These are phyloP conservation scores for Maniola hyperantus DNA, from an alignment of 2,888 invertebrate genomes.

Conservation along the genomic window DNA sequence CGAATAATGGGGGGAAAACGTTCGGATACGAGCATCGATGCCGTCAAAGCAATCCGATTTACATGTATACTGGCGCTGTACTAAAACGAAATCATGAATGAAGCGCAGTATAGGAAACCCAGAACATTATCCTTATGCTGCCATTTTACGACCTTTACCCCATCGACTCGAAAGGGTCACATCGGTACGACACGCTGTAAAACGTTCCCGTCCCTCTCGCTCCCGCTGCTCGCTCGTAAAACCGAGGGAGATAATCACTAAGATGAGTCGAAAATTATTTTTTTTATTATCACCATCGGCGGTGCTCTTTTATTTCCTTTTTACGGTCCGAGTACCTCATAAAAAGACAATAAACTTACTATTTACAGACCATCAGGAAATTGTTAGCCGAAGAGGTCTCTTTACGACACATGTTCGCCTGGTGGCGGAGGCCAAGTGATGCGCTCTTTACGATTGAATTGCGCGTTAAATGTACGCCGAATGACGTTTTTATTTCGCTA, in stretches of 20 bases:
- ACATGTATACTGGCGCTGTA: constrained; percentile 77
- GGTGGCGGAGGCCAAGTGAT: constrained; percentile 67
- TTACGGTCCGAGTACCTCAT: constrained; percentile 84
- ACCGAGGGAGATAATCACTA: constrained; percentile 77
- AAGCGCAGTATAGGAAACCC: constrained; percentile 81
- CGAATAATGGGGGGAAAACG: constrained; percentile 67
- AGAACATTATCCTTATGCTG: constrained; percentile 83
- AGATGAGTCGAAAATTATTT: constrained; percentile 83
- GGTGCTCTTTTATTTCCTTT: constrained; percentile 84
- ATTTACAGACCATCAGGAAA: constrained; percentile 84
- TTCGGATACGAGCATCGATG: constrained; percentile 68
- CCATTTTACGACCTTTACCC: constrained; percentile 83
- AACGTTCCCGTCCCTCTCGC: constrained; percentile 62
- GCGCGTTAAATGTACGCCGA: constrained; percentile 69
- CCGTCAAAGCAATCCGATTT: constrained; percentile 78
- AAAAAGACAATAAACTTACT: constrained; percentile 84
- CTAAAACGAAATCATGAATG: constrained; percentile 83
- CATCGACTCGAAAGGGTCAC: constrained; percentile 81
- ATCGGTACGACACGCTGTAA: constrained; percentile 76
- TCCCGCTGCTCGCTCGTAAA: constrained; percentile 60
- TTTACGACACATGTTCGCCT: constrained; percentile 81
- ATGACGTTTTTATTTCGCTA: constrained; percentile 69
- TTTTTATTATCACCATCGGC: constrained; percentile 84
- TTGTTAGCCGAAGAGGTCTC: constrained; percentile 83
- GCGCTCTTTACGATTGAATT: constrained; percentile 79